Conservation (phyloP, 2,113 vertebrate genomes). For the Ondatra zibethicus region DNA sequence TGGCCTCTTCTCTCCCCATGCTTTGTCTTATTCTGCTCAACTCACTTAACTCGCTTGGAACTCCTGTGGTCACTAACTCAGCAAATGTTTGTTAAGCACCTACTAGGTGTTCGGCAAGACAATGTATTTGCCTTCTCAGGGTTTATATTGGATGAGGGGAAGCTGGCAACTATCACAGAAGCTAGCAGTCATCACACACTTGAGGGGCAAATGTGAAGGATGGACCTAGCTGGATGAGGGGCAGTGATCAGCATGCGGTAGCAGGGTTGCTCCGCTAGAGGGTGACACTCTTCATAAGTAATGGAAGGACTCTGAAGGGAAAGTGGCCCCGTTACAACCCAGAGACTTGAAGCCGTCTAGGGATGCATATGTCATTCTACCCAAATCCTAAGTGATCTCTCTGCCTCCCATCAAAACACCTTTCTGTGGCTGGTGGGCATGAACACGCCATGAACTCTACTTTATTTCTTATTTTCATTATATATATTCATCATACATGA, state of each 20-base stretch:
- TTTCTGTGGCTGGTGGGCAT: background rate
- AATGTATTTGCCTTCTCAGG: background rate
- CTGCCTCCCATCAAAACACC: background rate
- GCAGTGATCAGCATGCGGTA: background rate
- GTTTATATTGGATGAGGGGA: background rate
- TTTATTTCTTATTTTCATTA: background rate
- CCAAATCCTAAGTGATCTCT: rapidly evolving
- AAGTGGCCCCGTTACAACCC: background rate
- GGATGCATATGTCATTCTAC: background rate
- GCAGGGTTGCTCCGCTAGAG: background rate
- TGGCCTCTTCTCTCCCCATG: background rate
- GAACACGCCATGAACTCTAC: background rate
- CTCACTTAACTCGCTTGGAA: background rate
- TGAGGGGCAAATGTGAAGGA: background rate
- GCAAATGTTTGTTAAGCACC: background rate
- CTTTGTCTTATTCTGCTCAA: background rate
- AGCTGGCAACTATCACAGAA: background rate
- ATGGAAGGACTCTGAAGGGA: too few species aligned
- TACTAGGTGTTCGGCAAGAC: background rate
- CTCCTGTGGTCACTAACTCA: background rate
- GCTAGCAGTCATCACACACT: too few species aligned
- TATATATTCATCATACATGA: too few species aligned
- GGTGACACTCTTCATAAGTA: background rate
- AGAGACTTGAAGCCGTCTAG: background rate
- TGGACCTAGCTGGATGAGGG: background rate